Conservation (phyloP, 1,140 invertebrate genomes). For the Thaumatotibia leucotreta region DNA sequence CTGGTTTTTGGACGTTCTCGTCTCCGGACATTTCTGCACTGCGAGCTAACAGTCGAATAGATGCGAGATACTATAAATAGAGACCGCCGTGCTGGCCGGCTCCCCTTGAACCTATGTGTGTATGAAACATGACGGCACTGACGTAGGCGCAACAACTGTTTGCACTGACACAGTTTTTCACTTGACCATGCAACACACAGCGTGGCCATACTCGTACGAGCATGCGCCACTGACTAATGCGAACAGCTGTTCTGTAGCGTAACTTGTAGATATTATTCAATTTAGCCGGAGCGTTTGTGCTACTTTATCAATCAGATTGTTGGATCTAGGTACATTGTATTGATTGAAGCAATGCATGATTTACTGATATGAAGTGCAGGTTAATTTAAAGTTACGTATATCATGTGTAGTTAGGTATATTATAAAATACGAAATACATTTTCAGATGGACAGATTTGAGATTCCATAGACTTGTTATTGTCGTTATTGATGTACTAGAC, state of each 20-base stretch:
- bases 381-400: too few species aligned
- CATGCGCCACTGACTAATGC: constrained; percentile 32
- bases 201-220: constrained; percentile 56
- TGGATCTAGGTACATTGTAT: neutral
- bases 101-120: constrained; percentile 70
- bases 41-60: constrained; percentile 67
- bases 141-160: constrained; percentile 61
- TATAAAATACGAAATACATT: too few species aligned
- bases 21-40: constrained; percentile 68
- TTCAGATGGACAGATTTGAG: too few species aligned
- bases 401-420: too few species aligned
- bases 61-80: constrained; percentile 70
- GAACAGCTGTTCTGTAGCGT: constrained; percentile 18
- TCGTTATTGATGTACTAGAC: too few species aligned
- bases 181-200: constrained; percentile 55
- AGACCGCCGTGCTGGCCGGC: constrained; percentile 65
- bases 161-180: constrained; percentile 69
- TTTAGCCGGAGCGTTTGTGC: neutral
- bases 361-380: too few species aligned
- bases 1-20: constrained; percentile 51
- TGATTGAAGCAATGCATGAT: neutral
- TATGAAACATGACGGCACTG: constrained; percentile 46
- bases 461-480: too few species aligned
- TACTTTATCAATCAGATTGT: neutral
- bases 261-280: constrained; percentile 4